phyloP scores from a whole-genome alignment of 2,113 vertebrate species.

The Cyphomyrus discorhynchus region DNA sequence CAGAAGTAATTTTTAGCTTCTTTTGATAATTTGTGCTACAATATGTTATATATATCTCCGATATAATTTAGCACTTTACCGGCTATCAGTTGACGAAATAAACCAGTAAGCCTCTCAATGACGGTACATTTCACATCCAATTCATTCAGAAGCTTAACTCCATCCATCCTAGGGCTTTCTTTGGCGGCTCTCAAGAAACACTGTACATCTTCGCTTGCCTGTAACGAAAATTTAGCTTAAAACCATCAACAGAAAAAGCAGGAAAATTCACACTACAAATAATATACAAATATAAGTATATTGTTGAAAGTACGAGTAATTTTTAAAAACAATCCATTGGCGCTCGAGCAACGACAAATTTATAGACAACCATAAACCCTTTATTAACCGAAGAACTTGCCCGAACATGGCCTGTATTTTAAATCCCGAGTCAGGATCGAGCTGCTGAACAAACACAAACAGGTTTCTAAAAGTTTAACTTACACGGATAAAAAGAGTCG shows the following conservation, averaged over 20 bases:
- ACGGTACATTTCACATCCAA: conserved; percentile 40
- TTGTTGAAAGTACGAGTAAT: background rate
- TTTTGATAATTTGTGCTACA: background rate
- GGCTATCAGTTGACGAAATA: conserved; percentile 28
- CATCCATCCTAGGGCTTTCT: conserved; percentile 18
- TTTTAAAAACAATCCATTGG: background rate
- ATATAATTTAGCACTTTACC: conserved; percentile 34
- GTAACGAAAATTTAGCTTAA: background rate
- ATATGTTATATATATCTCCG: background rate
- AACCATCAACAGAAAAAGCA: background rate
- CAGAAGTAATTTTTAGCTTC: background rate
- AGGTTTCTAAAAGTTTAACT: background rate
- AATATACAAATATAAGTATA: background rate
- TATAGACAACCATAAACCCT: background rate
- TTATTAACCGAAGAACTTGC: background rate
- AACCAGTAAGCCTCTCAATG: conserved; percentile 33
- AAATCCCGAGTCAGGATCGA: background rate
- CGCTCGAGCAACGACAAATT: background rate
- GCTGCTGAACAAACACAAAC: background rate
- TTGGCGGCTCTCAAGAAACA: conserved; percentile 31
- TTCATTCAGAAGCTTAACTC: conserved; percentile 19
- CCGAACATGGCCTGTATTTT: background rate
- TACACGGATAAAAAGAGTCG: background rate
- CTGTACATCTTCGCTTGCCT: conserved; percentile 47
- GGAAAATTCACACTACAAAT: background rate